These are phyloP conservation scores for Esox niger DNA, from an alignment of 2,113 vertebrate species.

Conservation along the genomic window DNA sequence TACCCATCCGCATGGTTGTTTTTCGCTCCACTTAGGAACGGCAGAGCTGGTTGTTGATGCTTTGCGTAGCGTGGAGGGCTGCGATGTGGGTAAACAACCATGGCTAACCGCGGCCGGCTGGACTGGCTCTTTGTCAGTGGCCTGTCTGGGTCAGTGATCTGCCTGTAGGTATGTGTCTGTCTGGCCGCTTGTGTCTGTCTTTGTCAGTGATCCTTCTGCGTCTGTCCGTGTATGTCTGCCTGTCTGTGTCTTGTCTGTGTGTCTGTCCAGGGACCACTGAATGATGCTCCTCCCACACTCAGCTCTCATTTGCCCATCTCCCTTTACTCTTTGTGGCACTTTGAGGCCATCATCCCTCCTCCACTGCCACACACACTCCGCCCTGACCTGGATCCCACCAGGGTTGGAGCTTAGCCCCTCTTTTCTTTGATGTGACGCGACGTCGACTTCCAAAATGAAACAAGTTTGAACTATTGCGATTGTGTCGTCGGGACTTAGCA, in stretches of 20 bases:
- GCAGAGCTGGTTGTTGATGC: constrained; percentile 36
- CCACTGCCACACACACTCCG: constrained; percentile 21
- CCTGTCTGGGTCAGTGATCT: not conserved
- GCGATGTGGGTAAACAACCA: no score
- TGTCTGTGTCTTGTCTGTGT: not conserved
- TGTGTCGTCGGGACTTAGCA: no score
- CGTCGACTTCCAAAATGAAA: no score
- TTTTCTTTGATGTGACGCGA: not conserved
- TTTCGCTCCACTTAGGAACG: constrained; percentile 46
- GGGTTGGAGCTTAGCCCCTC: not conserved
- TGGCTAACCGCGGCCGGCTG: constrained; percentile 4
- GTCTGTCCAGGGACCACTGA: constrained; percentile 17
- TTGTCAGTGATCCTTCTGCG: not conserved
- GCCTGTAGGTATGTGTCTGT: not conserved
- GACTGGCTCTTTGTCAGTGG: not conserved
- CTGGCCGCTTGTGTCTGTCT: no score
- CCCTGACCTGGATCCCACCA: constrained; percentile 25
- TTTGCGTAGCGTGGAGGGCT: no score
- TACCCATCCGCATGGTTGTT: constrained; percentile 56
- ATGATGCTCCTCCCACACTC: not conserved
- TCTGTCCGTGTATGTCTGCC: not conserved
- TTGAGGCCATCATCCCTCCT: constrained; percentile 67
- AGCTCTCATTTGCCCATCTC: constrained; percentile 24
- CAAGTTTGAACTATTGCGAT: no score
- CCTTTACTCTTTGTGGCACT: constrained; percentile 65